Conservation (phyloP, 2,113 vertebrate genomes). For the Pandion haliaetus region DNA sequence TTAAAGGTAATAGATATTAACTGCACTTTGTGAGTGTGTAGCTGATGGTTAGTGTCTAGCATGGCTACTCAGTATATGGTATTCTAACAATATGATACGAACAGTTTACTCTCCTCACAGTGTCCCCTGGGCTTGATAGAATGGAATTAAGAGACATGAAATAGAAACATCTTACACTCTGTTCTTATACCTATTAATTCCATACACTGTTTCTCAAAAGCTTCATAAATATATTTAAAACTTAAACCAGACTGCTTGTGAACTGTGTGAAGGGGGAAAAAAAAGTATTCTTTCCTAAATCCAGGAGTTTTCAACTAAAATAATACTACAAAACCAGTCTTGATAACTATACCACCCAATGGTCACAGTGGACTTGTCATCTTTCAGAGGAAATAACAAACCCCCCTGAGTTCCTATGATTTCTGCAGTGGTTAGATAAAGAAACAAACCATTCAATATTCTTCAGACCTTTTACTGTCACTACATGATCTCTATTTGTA, state of each 20-base stretch:
- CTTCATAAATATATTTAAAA: background rate
- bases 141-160: background rate
- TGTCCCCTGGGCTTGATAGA: background rate
- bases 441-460: background rate
- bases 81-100: background rate
- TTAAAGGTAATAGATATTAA: background rate
- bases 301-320: background rate
- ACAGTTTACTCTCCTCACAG: background rate
- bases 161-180: background rate
- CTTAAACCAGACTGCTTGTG: background rate
- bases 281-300: background rate
- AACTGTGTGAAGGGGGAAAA: rapidly evolving
- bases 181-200: background rate
- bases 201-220: background rate
- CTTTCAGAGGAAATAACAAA: background rate
- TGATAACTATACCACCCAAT: background rate
- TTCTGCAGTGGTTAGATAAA: background rate
- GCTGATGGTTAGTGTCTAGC: background rate
- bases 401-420: rapidly evolving
- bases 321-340: background rate
- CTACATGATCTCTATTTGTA: background rate
- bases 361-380: background rate
- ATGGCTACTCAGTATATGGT: background rate
- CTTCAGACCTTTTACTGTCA: background rate
- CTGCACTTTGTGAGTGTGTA: background rate